Evolutionary conservation across 1,140 invertebrate genomes (phyloP).

Genomic region (Glomeris maerens): DNA sequence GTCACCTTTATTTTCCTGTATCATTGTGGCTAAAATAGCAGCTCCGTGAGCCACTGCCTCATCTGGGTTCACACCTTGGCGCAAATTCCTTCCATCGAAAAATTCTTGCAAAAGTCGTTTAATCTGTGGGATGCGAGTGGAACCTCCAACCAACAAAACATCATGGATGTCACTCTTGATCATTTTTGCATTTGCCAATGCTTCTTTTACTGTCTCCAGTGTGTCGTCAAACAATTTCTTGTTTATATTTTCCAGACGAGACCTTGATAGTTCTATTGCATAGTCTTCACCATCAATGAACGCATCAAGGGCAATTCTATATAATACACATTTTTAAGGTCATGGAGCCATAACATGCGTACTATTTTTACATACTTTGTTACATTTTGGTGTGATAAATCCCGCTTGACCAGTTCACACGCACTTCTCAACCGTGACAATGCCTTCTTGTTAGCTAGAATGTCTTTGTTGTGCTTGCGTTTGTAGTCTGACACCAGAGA

Average conservation of each 20-base stretch:
- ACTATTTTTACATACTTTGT: too few species aligned
- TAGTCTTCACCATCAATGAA: slow-evolving; percentile 51
- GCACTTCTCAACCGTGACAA: slow-evolving; percentile 22
- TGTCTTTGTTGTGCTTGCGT: slow-evolving; percentile 21
- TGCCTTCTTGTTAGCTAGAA: slow-evolving; percentile 17
- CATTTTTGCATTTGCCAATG: slow-evolving; percentile 24
- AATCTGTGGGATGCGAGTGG: slow-evolving; percentile 29
- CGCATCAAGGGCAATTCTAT: slow-evolving; percentile 60
- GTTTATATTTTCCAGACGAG: slow-evolving; percentile 38
- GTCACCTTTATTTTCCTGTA: slow-evolving; percentile 46
- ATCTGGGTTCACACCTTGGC: slow-evolving; percentile 52
- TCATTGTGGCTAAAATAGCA: slow-evolving; percentile 45
- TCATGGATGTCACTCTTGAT: slow-evolving; percentile 46
- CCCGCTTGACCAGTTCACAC: slow-evolving; percentile 25
- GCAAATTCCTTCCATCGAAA: slow-evolving; percentile 7
- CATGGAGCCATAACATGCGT: too few species aligned
- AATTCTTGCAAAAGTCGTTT: slow-evolving; percentile 4
- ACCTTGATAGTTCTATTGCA: slow-evolving; percentile 31
- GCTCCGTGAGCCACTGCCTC: slow-evolving; percentile 48
- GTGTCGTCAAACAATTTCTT: slow-evolving; percentile 32
- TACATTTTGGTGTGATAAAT: slow-evolving; percentile 15
- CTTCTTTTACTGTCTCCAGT: slow-evolving; percentile 12
- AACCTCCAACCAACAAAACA: slow-evolving; percentile 38
- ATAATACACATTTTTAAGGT: too few species aligned
- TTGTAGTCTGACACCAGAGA: slow-evolving; percentile 20